Conservation (phyloP, 2,888 invertebrate genomes). For the Monopis laevigella region DNA sequence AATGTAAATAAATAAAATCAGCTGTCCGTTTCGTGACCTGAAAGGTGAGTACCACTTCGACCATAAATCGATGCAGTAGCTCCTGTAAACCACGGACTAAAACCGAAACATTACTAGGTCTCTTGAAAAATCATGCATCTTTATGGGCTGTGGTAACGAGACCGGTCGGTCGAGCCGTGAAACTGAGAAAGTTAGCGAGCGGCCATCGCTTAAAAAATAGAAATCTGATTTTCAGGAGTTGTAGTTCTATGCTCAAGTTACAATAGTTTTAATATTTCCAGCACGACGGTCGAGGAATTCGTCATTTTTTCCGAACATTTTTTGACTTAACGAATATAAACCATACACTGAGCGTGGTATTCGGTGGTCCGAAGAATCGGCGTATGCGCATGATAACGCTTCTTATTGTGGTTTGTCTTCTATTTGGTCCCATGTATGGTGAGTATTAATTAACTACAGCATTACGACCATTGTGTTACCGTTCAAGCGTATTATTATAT, state of each 20-base stretch:
- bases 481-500: not conserved
- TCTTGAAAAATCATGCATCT: too few species aligned
- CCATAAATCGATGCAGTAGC: too few species aligned
- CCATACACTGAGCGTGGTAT: slow-evolving; percentile 50
- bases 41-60: too few species aligned
- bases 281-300: slow-evolving; percentile 36
- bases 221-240: too few species aligned
- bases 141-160: too few species aligned
- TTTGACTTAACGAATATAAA: slow-evolving; percentile 45
- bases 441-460: slow-evolving; percentile 21
- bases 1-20: too few species aligned
- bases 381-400: slow-evolving; percentile 43
- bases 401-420: slow-evolving; percentile 39
- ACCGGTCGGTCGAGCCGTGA: too few species aligned
- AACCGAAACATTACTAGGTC: too few species aligned
- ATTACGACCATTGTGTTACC: not conserved
- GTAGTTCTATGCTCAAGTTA: not conserved
- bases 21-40: too few species aligned
- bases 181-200: too few species aligned
- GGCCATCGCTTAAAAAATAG: too few species aligned
- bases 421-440: slow-evolving; percentile 66
- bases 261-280: slow-evolving; percentile 20
- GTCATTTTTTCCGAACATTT: slow-evolving; percentile 35
- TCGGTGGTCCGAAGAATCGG: slow-evolving; percentile 49
- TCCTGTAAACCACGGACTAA: too few species aligned